These are phyloP conservation scores for Trissolcus brochymenae DNA, from an alignment of 2,888 invertebrate species.

Conservation along the genomic window DNA sequence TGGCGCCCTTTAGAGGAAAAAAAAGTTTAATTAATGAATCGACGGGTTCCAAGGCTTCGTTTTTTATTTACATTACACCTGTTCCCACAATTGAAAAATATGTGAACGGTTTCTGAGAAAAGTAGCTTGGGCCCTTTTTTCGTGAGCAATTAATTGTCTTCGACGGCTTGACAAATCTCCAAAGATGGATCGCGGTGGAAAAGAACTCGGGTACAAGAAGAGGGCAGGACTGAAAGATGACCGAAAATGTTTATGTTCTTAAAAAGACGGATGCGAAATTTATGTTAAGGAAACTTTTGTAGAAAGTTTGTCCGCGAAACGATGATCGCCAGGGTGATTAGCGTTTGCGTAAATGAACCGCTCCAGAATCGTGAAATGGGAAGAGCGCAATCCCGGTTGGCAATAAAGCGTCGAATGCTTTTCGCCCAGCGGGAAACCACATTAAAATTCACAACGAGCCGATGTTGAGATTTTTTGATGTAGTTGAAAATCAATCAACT, in stretches of 20 bases:
- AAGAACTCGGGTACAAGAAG: conserved; percentile 4
- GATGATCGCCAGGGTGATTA: conserved; percentile 8
- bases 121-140: conserved; percentile 4
- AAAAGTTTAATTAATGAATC: conserved; percentile 2
- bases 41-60: conserved; percentile 2
- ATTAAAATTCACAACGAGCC: conserved; percentile 13
- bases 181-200: background rate
- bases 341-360: conserved; percentile 36
- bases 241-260: background rate
- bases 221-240: background rate
- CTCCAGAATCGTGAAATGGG: conserved; percentile 14
- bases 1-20: background rate
- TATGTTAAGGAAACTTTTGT: too few species aligned
- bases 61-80: conserved; percentile 12
- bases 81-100: conserved; percentile 25
- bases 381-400: conserved; percentile 8
- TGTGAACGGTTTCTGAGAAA: conserved; percentile 17
- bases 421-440: conserved; percentile 29
- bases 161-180: conserved; percentile 26
- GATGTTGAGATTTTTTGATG: conserved; percentile 10
- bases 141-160: conserved; percentile 12
- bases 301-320: too few species aligned
- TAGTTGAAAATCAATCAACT: conserved; percentile 34
- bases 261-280: background rate
- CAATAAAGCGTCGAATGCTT: conserved; percentile 11